Percentiles rank a stretch among this genome's conserved stretches.
These are phyloP conservation scores for Thrips palmi DNA, from an alignment of 1,140 invertebrate species.

Conservation along the genomic window DNA sequence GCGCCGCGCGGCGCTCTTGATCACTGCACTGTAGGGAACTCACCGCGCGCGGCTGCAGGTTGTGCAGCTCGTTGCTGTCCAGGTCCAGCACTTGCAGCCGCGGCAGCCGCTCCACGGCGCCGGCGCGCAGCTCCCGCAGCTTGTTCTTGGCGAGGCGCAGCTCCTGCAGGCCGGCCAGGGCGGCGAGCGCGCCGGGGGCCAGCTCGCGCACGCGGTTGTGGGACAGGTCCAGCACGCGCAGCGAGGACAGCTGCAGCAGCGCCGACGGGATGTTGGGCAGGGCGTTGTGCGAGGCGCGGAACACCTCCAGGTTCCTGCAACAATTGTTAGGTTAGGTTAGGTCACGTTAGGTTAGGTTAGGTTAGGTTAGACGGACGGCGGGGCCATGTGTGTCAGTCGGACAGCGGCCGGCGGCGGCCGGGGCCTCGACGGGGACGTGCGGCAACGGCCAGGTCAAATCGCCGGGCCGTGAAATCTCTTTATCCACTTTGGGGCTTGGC, in stretches of 20 bases:
- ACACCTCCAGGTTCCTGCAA: slow-evolving; percentile 40
- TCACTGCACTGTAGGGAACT: slow-evolving; percentile 47
- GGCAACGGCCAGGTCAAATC: no score
- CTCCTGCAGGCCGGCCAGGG: slow-evolving; percentile 41
- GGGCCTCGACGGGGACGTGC: no score
- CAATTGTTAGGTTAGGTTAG: not conserved
- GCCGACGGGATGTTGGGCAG: slow-evolving; percentile 49
- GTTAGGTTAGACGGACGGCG: slow-evolving; percentile 1
- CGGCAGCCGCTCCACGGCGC: slow-evolving; percentile 49
- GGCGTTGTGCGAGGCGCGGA: slow-evolving; percentile 62
- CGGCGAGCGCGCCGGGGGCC: slow-evolving; percentile 42
- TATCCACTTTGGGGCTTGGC: no score
- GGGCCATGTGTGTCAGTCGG: not conserved
- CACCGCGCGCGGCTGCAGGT: slow-evolving; percentile 55
- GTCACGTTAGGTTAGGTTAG: not conserved
- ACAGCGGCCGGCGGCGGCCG: no score
- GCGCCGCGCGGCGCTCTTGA: no score
- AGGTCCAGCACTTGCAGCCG: slow-evolving; percentile 53
- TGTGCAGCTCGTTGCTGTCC: slow-evolving; percentile 56
- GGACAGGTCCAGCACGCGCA: slow-evolving; percentile 55
- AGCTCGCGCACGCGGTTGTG: slow-evolving; percentile 58
- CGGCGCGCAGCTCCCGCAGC: slow-evolving; percentile 46
- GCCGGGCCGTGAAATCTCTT: no score
- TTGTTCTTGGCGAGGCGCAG: slow-evolving; percentile 53
- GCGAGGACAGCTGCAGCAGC: slow-evolving; percentile 40